These are phyloP conservation scores for Drosophila triauraria DNA, from an alignment of 1,140 invertebrate species.

Conservation along the genomic window DNA sequence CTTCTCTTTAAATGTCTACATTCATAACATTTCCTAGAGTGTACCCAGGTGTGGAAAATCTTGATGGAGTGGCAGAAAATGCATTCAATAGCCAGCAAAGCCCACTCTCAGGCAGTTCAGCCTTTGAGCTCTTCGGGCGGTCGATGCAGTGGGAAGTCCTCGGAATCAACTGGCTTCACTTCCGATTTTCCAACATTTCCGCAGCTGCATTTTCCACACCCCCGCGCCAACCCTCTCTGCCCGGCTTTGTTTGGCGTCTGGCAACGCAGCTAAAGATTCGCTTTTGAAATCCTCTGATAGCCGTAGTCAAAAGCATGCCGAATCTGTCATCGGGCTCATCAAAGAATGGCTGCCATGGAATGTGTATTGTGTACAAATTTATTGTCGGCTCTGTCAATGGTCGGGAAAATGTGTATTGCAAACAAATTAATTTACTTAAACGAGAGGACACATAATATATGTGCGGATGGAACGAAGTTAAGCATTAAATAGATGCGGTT, in stretches of 20 bases:
- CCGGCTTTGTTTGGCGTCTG: constrained; percentile 2
- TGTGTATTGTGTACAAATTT: constrained; percentile 2
- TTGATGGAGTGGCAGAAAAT: constrained; percentile 17
- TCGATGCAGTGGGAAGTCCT: neutral
- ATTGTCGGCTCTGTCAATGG: constrained; percentile 1
- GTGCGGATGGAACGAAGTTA: constrained; percentile 20
- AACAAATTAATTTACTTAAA: constrained; percentile 34
- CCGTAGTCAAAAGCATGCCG: constrained; percentile 7
- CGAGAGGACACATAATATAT: neutral
- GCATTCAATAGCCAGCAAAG: constrained; percentile 34
- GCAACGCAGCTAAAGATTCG: constrained; percentile 5
- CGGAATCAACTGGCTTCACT: constrained; percentile 47
- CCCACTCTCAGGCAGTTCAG: constrained; percentile 8
- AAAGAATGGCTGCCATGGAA: neutral
- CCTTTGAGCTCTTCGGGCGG: constrained; percentile 9
- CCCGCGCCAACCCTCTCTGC: neutral
- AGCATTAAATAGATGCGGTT: constrained; percentile 48
- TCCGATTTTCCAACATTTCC: constrained; percentile 65
- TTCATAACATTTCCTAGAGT: neutral
- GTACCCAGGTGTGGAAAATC: neutral
- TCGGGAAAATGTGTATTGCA: neutral
- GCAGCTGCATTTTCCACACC: constrained; percentile 15
- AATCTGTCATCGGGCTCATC: constrained; percentile 14
- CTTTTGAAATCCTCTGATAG: constrained; percentile 17
- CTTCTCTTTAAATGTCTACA: neutral